These are phyloP conservation scores for Aspidiotus rigidus DNA, from an alignment of 2,888 invertebrate species.

Conservation along the genomic window DNA sequence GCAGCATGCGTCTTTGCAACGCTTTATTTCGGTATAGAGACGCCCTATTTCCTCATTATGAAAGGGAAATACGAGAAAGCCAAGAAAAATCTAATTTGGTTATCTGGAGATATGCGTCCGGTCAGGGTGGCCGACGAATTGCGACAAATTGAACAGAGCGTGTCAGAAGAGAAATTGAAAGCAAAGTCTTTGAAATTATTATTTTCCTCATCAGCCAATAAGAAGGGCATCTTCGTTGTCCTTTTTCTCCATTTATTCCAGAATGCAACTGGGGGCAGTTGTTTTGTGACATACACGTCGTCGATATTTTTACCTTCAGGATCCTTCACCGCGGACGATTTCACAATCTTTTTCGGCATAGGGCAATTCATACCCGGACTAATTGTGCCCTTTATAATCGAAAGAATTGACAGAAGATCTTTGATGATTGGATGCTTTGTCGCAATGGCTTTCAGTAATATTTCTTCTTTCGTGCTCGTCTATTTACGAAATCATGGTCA, in stretches of 20 bases:
- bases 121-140: conserved; percentile 5
- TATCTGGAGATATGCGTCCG: neutral
- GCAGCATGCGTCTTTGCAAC: neutral
- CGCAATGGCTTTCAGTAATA: neutral
- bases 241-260: neutral
- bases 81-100: conserved; percentile 15
- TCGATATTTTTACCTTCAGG: conserved; percentile 36
- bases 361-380: conserved; percentile 37
- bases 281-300: conserved; percentile 37
- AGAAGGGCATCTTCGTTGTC: conserved; percentile 29
- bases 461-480: neutral
- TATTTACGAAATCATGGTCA: neutral
- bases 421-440: conserved; percentile 12
- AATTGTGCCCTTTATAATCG: conserved; percentile 37
- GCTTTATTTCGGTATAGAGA: neutral
- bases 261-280: conserved; percentile 5
- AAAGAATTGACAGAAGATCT: conserved; percentile 36
- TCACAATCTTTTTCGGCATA: conserved; percentile 38
- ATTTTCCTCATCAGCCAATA: conserved; percentile 7
- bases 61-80: conserved; percentile 3
- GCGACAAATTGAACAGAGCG: conserved; percentile 1
- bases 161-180: conserved; percentile 10
- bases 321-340: conserved; percentile 36
- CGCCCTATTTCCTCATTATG: conserved; percentile 7
- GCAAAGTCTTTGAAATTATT: conserved; percentile 6